Evolutionary conservation across 2,888 invertebrate species (phyloP), one percentile per base, ranked within the genome.

Genomic region (Malthinus seriepunctatus): DNA sequence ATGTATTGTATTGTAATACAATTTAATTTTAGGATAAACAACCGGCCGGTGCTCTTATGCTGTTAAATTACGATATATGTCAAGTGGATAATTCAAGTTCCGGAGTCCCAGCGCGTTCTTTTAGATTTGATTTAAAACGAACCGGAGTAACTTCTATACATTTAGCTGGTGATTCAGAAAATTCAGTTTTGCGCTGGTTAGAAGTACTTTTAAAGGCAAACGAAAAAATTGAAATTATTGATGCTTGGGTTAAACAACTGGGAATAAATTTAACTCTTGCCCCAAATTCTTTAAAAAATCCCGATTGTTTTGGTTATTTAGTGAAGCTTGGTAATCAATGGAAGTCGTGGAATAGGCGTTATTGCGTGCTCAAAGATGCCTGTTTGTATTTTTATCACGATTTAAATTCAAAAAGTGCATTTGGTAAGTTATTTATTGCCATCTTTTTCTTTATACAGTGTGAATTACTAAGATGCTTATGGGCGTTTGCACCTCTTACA

Each of bases 331-430:
- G 90, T 50, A 90, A 88, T 60, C 89, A 90, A 70, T 91, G 93
- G 83, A 91, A 91, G 73, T 89, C 91, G 15, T 97, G 96, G 96
- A 90, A 90, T 63, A 88, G 91, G 72, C 86, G 95, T 51, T 97
- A 95, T 81, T 96, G 95, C 81, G 93, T 97, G 33, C 84, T 97
- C 45, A 97, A 96, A 78, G 95, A 96, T 77, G 97, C 95, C 39
- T 95, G 95, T 69, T 84, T 97, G 15, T 97, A 95, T 80, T 95
- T 96, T 80, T 97, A 95, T 80, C 89, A 89, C 68, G 94, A 95
- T 76, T 89, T 88, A 4, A 91, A 89, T 75, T 90, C 95, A 70
- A 91, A 90, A 76, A 88, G 85, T 75, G 94, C 96, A 65, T 90
- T 94, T 78, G 97, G 96, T 93, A 80, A 81, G 76, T 34, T n/a